A percentile compares a stretch with the other conserved stretches of the same genome.
These are phyloP conservation scores for Clarias pachynema DNA, from an alignment of 2,797 vertebrate genomes.

Conservation along the genomic window DNA sequence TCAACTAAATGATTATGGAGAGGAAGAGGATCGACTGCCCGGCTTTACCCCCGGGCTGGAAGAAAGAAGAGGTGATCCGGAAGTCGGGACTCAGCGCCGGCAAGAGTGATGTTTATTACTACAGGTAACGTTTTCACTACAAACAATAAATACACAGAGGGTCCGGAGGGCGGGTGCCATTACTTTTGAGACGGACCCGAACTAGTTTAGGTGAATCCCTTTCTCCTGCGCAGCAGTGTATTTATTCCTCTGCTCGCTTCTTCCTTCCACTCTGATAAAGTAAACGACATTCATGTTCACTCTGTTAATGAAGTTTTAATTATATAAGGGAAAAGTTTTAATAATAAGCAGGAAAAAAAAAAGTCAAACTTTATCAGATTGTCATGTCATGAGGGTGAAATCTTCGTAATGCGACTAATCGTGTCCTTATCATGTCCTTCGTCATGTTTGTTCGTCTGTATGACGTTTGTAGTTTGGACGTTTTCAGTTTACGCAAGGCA, in stretches of 20 bases:
- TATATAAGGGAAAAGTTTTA: background rate
- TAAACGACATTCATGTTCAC: background rate
- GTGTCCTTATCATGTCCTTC: background rate
- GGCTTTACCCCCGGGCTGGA: constrained; percentile 91
- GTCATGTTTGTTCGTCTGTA: background rate
- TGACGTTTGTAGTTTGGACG: background rate
- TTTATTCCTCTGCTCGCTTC: background rate
- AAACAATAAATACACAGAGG: background rate
- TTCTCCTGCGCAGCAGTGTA: background rate
- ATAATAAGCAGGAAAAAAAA: background rate
- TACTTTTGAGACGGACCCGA: background rate
- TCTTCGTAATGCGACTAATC: background rate
- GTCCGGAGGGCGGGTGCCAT: background rate
- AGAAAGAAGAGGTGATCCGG: constrained; percentile 96
- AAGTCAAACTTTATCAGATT: background rate
- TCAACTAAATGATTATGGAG: constrained; percentile 77
- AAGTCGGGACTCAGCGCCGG: constrained; percentile 94
- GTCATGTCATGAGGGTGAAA: background rate
- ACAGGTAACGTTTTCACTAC: constrained; percentile 71
- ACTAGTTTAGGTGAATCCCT: background rate
- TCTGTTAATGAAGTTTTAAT: background rate
- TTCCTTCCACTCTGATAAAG: background rate
- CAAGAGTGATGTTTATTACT: constrained; percentile 88
- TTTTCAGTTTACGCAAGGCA: background rate
- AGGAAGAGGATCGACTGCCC: constrained; percentile 88